Evolutionary conservation across 2,888 invertebrate genomes (phyloP), one percentile per base, ranked within the genome.

Genomic region (Drosophila monieri): DNA sequence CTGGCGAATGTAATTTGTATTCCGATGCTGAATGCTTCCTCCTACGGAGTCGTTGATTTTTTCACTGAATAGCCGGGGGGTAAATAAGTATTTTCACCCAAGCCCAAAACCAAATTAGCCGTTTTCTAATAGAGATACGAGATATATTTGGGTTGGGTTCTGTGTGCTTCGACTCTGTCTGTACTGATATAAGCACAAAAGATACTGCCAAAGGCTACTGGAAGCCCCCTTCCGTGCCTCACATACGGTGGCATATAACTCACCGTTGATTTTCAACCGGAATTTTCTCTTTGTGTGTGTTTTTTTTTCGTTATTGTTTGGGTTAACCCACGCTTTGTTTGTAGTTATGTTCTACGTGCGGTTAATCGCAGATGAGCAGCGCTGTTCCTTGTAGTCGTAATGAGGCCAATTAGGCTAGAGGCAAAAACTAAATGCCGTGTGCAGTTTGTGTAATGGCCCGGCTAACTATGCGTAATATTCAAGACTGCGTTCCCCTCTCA

Each of bases 381-480:
- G 51, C 67, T 56, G 53, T 72, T 81, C 62, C 79, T 64, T 54
- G 76, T 66, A 44, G 51, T 70, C 81, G 71, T 84, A 88, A 86
- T 88, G 84, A 84, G 80, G 60, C 78, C 88, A 84, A 88, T 84
- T 86, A 86, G 73, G 78, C 86, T 72, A 66, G 60, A 59, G 85
- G 84, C 86, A 78, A 62, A 80, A 84, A 84, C 85, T 80, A 84
- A 86, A 84, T 80, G 78, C 86, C 85, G 80, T 86, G 85, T 71
- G 76, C 84, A 84, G 80, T 61, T 62, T 84, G 64, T 80, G 76
- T 86, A 80, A 80, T 80, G 78, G 87, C 41, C 49, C 81, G 73
- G 46, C 84, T 77, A 80, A 85, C 74, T 77, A 77, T 69, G 69
- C 69, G 59, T 35, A 41, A 41, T 41, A 41, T 41, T 41, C 18